Evolutionary conservation across 2,888 invertebrate genomes (phyloP), one percentile per base, ranked within the genome.

Genomic region (Leucoptera coffeella): DNA sequence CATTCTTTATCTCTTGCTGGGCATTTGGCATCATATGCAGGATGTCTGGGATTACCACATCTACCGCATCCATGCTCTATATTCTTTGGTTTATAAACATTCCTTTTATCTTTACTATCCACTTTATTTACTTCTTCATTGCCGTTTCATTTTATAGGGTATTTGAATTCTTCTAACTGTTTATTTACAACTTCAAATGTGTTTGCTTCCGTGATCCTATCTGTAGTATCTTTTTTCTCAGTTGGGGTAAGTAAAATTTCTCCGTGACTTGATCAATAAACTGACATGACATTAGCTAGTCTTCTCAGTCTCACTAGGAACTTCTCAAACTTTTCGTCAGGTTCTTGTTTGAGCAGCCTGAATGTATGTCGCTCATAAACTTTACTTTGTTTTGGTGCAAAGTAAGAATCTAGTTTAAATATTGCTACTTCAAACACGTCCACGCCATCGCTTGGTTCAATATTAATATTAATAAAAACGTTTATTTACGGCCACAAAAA

Each of bases 201-300:
- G 12, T 29, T 29, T 3, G 29, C 29, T 4, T 25, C 29, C n/a
- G 21, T 9, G 4, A 24, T 29, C 29, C 29, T 3, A 21, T 5
- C 9, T 9, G 10, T 8, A 29, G 15, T 12, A 26, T 27, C 21
- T 29, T 25, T 10, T 29, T 29, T 4, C 25, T 11, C 17, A 25
- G 12, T 21, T 29, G 25, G 9, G 12, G 11, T 15, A 25, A 29
- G 9, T 10, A 7, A 22, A 24, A 29, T 15, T 29, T 29, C 14
- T 29, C 29, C 10, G 22, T 25, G n/a, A 29, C 25, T 11, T 29
- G 24, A 12, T 29, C 26, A 13, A 26, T 12, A n/a, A 21, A 21
- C 15, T 25, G 12, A 12, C 25, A 25, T 25, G 11, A n/a, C 11
- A n/a, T 4, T 4, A 12, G 9, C 4, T 12, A 17, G 25, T 4